Percentiles rank a stretch among this genome's conserved stretches.
Evolutionary conservation across 1,140 invertebrate genomes (phyloP).

Genomic region (Procambarus clarkii): DNA sequence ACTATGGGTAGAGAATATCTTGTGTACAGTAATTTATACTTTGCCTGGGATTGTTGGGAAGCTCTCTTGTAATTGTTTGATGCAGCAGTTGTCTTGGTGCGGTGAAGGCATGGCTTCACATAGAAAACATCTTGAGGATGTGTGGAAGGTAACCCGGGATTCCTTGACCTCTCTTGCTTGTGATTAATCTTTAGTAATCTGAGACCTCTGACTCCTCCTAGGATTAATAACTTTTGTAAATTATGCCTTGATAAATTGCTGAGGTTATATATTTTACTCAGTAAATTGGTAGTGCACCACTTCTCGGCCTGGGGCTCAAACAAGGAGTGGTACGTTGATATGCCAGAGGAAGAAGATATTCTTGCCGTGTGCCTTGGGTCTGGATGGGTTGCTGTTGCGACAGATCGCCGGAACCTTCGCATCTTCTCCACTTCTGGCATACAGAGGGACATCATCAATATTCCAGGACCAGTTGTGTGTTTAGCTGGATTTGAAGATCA

Average conservation of each 20-base stretch:
- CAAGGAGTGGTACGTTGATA: slow-evolving; percentile 90
- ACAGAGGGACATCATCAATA: slow-evolving; percentile 86
- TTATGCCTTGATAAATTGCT: neutral
- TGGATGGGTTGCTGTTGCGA: slow-evolving; percentile 87
- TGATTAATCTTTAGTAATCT: slow-evolving; percentile 73
- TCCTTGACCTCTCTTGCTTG: slow-evolving; percentile 17
- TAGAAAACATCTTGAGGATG: neutral
- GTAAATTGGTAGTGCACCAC: slow-evolving; percentile 85
- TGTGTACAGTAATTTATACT: too few relatives aligned
- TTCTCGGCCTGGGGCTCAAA: slow-evolving; percentile 85
- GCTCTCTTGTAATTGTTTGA: neutral
- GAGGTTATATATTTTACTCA: neutral
- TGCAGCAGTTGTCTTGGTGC: neutral
- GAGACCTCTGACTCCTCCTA: slow-evolving; percentile 32
- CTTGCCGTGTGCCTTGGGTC: slow-evolving; percentile 84
- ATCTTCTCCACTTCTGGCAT: slow-evolving; percentile 90
- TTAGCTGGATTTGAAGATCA: slow-evolving; percentile 83
- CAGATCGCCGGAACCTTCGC: slow-evolving; percentile 83
- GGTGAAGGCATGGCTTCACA: neutral
- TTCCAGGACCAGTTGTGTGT: slow-evolving; percentile 84
- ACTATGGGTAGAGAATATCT: too few relatives aligned
- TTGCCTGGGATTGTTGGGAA: too few relatives aligned
- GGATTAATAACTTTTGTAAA: neutral
- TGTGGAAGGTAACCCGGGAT: slow-evolving; percentile 9
- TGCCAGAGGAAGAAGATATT: slow-evolving; percentile 87